These are phyloP conservation scores for Parazoanthus swiftii DNA, from an alignment of 92 coral and sea anemone species.

Conservation along the genomic window DNA sequence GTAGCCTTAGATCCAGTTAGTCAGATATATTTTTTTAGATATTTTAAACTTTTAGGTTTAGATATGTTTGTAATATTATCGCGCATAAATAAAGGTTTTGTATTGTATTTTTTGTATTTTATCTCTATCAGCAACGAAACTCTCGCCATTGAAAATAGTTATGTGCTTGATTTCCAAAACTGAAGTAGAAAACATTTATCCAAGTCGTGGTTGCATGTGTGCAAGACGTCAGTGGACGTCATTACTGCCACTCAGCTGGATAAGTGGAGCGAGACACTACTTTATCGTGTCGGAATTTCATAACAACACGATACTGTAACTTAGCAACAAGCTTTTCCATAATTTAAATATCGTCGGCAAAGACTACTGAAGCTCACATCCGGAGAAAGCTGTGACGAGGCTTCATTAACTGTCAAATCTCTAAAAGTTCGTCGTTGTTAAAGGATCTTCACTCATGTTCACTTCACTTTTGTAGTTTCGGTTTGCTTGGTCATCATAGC, in stretches of 20 bases:
- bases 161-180: no score
- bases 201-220: neutral
- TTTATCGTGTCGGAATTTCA: neutral
- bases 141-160: no score
- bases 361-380: neutral
- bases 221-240: neutral
- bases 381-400: neutral
- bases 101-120: no score
- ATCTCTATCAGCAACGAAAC: no score
- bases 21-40: no score
- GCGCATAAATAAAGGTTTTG: no score
- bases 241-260: neutral
- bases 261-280: neutral
- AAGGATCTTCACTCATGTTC: neutral
- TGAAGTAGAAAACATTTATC: no score
- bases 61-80: no score
- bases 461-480: no score
- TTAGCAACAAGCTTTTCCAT: neutral
- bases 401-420: neutral
- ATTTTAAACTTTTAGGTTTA: no score
- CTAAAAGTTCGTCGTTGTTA: neutral
- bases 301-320: neutral
- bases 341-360: neutral
- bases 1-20: no score
- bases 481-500: neutral